These are phyloP conservation scores for Chanos chanos DNA, from an alignment of 2,797 vertebrate species.

Conservation along the genomic window DNA sequence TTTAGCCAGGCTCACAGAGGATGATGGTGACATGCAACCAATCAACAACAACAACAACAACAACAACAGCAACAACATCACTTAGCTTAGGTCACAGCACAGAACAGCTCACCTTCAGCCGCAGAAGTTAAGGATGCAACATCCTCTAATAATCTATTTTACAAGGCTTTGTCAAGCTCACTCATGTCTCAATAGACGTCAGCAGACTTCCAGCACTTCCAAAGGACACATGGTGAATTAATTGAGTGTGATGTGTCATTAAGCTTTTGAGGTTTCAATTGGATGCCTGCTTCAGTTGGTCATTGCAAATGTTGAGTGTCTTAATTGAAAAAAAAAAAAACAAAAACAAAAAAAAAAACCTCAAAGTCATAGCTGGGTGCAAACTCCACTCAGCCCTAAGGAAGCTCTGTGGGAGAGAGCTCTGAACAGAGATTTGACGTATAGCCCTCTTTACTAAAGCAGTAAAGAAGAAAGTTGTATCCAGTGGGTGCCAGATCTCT, in stretches of 20 bases:
- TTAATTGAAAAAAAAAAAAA: too few relatives aligned
- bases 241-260: conserved; percentile 2
- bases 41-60: conserved; percentile 1
- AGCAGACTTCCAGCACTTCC: background rate
- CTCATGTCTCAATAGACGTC: conserved; percentile 12
- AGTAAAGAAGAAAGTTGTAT: too few relatives aligned
- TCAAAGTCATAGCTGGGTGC: too few relatives aligned
- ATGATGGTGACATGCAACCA: background rate
- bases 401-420: too few relatives aligned
- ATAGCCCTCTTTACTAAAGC: too few relatives aligned
- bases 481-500: too few relatives aligned
- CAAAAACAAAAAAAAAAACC: too few relatives aligned
- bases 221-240: conserved; percentile 2
- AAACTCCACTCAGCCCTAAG: too few relatives aligned
- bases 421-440: too few relatives aligned
- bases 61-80: too few relatives aligned
- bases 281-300: background rate
- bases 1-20: conserved; percentile 29
- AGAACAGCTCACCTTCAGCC: conserved; percentile 7
- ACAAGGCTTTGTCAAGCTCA: background rate
- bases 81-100: background rate
- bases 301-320: too few relatives aligned
- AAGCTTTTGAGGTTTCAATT: background rate
- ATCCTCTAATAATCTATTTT: conserved; percentile 6
- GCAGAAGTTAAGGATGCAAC: background rate